A percentile compares a stretch with the other conserved stretches of the same genome.
Conservation (phyloP, 1,140 invertebrate genomes). For the Ostrea denselamellosa region DNA sequence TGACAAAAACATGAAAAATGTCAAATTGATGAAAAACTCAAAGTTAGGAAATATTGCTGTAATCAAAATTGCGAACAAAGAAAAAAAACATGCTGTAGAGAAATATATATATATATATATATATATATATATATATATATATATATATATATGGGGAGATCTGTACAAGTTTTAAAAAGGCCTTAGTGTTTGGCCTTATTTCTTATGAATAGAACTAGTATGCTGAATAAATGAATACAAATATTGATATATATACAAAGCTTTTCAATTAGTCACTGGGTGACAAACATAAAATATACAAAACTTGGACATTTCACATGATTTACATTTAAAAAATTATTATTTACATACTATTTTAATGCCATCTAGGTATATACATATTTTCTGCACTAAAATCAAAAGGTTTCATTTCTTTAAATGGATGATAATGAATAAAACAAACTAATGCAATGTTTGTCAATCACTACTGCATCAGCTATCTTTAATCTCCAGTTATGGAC, state of each 20-base stretch:
- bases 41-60: background rate
- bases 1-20: background rate
- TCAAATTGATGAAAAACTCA: background rate
- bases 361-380: background rate
- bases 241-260: background rate
- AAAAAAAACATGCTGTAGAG: background rate
- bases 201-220: background rate
- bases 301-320: background rate
- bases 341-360: background rate
- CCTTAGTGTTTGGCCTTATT: background rate
- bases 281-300: background rate
- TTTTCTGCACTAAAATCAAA: background rate
- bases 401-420: no score
- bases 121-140: background rate
- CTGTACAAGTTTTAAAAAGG: background rate
- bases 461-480: no score
- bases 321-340: background rate
- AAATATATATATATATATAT: background rate
- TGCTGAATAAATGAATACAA: background rate
- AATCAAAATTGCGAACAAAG: background rate
- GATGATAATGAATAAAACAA: no score
- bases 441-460: no score
- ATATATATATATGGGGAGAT: background rate
- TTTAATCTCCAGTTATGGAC: no score
- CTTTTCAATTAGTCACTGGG: background rate